Evolutionary conservation across 1,140 invertebrate species (phyloP), one percentile per base, ranked within the genome.

Genomic region (Drosophila melanica): DNA sequence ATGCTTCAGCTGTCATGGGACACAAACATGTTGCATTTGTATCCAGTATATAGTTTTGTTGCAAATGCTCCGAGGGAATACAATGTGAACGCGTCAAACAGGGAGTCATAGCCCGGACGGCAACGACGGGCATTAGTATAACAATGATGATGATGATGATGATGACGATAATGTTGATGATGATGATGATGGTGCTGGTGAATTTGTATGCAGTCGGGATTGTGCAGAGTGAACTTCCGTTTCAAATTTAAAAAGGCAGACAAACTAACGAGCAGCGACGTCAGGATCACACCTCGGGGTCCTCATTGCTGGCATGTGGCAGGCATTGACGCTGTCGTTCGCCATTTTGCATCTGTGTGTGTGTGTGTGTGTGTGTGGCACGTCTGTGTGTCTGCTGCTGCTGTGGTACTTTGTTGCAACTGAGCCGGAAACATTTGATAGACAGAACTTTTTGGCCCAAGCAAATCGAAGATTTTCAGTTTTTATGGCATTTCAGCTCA

Each of bases 371-470:
- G 53, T 71, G 47, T 47, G 63, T 58, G 47, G 50, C 57, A 79
- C 33, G 27, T 70, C 30, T 67, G 58, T 9, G 50, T 55, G 64
- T 33, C 50, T 42, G 42, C 14, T 39, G 42, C 14, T 39, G 50
- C 62, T 47, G 12, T 53, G 70, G 78, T 78, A 48, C 66, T 81
- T 75, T 77, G 60, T 64, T 71, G 59, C 75, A 78, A 75, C 12
- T 68, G 72, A 87, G 54, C 68, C 79, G 82, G 82, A 87, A 87
- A 70, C 75, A 82, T 73, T 79, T 73, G 77, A 79, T 69, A 82
- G 63, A 82, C 65, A 67, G 50, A 66, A 48, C 35, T 55, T 66
- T 57, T 59, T 16, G 44, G 54, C 62, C 33, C 57, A 47, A 65
- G 42, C 60, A 63, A 79, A 77, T 74, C 71, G 54, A 75, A 57